Base-by-base conservation (phyloP, 1,140 invertebrate genomes). In the Platyscapa corneri region DNA sequence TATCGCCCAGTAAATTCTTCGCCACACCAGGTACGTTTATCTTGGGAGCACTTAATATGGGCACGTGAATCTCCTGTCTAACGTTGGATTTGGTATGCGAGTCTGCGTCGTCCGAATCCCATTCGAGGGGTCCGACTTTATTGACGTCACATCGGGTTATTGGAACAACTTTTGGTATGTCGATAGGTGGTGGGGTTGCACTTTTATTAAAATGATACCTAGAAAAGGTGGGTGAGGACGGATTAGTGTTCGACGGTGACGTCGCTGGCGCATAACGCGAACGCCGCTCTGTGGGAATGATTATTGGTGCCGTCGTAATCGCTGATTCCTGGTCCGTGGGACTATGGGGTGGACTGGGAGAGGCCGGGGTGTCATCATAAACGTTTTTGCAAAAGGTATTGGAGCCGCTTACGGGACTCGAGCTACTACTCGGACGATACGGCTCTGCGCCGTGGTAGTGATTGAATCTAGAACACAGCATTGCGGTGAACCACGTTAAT, bases 331-430 rank as follows among this genome's bases (percentile, higher is more conserved):
- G n/a, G 5, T 37, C 42, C 23, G 67, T 34, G 0, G 90, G 90
- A 87, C 90, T 91, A 8, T 88, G 84, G 0, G 91, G 89, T 37
- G 93, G 92, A 89, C 91, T 93, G 3, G 93, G 93, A 86, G 93
- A 94, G 3, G 90, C 90, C 6, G 93, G 93, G 12, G 93, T 93
- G 64, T 91, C 90, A 1, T 91, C 88, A 10, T 53, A 83, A 0
- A 82, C 27, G 20, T 79, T 86, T 30, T 74, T 79, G 8, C 0
- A 18, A 30, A 30, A 64, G 42, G 32, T 10, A 30, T 49, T 72
- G 20, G 65, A 60, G 34, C n/a, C 27, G 27, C 65, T 80, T 30
- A 49, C 34, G 16, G n/a, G 75, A 12, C 79, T 79, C 12, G 34
- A 56, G 8, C 49, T 82, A 32, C 72, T 82, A 27, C 80, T 32